These are phyloP conservation scores for Dolichopus griseipennis DNA, from an alignment of 2,888 invertebrate genomes.

Conservation along the genomic window DNA sequence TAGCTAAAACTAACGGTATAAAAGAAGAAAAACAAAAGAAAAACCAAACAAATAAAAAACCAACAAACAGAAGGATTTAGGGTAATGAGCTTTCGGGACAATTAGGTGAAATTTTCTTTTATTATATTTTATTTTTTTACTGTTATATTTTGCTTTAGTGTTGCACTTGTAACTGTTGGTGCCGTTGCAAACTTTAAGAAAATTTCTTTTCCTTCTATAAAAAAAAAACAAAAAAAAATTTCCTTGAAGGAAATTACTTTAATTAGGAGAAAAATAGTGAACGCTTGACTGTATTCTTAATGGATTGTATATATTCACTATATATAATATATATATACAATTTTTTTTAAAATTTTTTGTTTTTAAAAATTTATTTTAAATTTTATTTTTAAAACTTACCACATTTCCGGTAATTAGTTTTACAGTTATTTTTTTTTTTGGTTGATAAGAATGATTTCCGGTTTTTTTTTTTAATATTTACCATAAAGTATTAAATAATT, in stretches of 20 bases:
- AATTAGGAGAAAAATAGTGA: neutral
- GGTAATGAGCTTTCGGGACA: conserved; percentile 3
- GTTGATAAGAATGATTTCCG: too few relatives aligned
- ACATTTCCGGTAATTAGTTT: neutral
- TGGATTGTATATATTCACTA: neutral
- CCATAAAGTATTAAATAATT: too few relatives aligned
- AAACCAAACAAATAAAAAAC: neutral
- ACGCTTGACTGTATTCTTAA: neutral
- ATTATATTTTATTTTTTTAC: too few relatives aligned
- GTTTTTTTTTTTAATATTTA: too few relatives aligned
- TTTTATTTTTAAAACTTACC: neutral
- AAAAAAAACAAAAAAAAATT: neutral
- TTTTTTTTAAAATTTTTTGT: too few relatives aligned
- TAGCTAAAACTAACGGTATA: neutral
- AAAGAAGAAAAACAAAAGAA: neutral
- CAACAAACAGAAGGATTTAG: neutral
- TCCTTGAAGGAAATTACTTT: conserved; percentile 1
- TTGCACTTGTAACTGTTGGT: too few relatives aligned
- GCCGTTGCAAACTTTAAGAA: too few relatives aligned
- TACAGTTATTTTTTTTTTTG: too few relatives aligned
- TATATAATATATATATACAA: neutral
- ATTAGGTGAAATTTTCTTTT: neutral
- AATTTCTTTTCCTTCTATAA: neutral
- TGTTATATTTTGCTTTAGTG: too few relatives aligned
- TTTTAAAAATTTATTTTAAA: neutral